Evolutionary conservation across 1,140 invertebrate species (phyloP).

Genomic region (Probaryconus sp.): DNA sequence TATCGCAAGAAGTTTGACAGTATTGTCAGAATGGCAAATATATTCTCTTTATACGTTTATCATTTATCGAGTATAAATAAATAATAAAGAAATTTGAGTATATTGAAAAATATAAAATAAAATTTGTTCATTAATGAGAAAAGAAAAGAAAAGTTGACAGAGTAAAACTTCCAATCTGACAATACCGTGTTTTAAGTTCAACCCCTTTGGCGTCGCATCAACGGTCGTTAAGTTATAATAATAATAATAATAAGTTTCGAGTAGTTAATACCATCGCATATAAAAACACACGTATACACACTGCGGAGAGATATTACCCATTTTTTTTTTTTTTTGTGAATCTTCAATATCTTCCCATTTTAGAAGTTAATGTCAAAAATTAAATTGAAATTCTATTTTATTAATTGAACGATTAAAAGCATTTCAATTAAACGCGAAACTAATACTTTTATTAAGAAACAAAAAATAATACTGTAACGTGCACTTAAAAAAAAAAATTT

Average conservation of each 20-base stretch:
- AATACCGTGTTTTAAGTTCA: conserved; percentile 42
- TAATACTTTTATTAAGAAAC: too few species aligned
- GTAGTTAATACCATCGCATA: conserved; percentile 66
- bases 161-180: conserved; percentile 8
- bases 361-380: conserved; percentile 5
- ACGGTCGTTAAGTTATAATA: conserved; percentile 63
- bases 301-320: conserved; percentile 68
- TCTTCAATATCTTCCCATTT: conserved; percentile 1
- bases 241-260: conserved; percentile 62
- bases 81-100: conserved; percentile 4
- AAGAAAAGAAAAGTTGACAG: too few species aligned
- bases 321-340: conserved; percentile 28
- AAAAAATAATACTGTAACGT: too few species aligned
- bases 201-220: conserved; percentile 55
- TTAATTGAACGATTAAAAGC: too few species aligned
- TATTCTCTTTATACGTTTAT: not conserved
- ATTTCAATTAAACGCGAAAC: too few species aligned
- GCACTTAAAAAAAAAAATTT: too few species aligned
- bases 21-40: conserved; percentile 40
- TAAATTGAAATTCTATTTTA: too few species aligned
- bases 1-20: conserved; percentile 32
- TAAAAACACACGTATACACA: conserved; percentile 73
- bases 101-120: too few species aligned
- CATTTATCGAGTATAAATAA: not conserved
- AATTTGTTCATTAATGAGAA: too few species aligned